phyloP scores from a whole-genome alignment of 1,140 invertebrate genomes.

The Eulimnadia texana region DNA sequence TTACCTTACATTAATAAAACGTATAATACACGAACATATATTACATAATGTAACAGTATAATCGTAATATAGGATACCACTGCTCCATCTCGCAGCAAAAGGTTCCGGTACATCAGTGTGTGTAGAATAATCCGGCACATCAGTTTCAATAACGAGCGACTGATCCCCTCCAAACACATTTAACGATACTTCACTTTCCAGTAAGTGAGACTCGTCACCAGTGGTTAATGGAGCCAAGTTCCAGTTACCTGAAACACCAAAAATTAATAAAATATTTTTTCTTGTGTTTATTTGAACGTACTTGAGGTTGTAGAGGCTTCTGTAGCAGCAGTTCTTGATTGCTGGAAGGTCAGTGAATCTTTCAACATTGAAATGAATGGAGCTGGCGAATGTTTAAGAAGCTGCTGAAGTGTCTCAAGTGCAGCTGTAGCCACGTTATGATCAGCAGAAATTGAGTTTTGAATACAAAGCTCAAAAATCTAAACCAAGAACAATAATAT shows the following conservation, averaged over 20 bases:
- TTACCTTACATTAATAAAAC: too few relatives aligned
- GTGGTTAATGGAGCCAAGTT: constrained; percentile 22
- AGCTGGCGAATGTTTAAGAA: constrained; percentile 46
- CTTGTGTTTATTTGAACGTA: too few relatives aligned
- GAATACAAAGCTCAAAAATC: constrained; percentile 67
- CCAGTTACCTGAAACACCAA: constrained; percentile 27
- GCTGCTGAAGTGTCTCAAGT: constrained; percentile 59
- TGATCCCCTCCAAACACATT: not conserved
- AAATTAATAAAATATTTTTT: constrained; percentile 17
- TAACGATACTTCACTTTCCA: constrained; percentile 20
- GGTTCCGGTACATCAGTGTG: not conserved
- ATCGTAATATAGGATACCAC: not conserved
- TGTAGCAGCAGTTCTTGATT: not conserved
- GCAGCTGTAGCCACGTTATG: constrained; percentile 73
- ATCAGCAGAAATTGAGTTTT: constrained; percentile 51
- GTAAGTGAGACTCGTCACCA: constrained; percentile 21
- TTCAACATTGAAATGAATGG: not conserved
- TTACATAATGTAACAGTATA: not conserved
- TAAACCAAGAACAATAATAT: constrained; percentile 27
- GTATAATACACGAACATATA: too few relatives aligned
- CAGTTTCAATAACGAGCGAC: not conserved
- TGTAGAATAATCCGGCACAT: not conserved
- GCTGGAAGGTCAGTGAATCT: not conserved
- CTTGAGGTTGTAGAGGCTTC: not conserved
- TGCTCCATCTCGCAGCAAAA: not conserved